Conservation (phyloP, 2,888 invertebrate genomes). For the Aleiodes alternator region DNA sequence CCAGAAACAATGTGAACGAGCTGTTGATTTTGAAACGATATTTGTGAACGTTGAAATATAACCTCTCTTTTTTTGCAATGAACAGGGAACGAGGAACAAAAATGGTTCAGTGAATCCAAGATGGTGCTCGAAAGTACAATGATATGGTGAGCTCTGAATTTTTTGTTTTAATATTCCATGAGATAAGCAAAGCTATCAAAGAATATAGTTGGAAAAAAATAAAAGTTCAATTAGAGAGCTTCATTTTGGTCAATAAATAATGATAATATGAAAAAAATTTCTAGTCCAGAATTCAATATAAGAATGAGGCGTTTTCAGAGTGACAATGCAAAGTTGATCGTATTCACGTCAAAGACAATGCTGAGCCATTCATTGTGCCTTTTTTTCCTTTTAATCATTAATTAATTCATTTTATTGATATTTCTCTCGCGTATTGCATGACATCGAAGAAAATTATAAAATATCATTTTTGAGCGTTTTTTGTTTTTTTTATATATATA, state of each 20-base stretch:
- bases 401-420: not conserved
- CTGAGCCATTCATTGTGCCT: slow-evolving; percentile 40
- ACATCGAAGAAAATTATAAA: too few species aligned
- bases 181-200: not conserved
- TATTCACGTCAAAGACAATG: slow-evolving; percentile 52
- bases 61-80: too few species aligned
- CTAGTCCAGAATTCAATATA: slow-evolving; percentile 15
- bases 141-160: slow-evolving; percentile 85
- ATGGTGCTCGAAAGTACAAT: slow-evolving; percentile 99
- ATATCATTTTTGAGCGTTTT: not conserved
- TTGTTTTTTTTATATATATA: not conserved
- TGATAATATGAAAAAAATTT: not conserved
- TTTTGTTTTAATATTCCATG: slow-evolving; percentile 42
- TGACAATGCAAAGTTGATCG: slow-evolving; percentile 73
- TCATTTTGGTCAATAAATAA: not conserved
- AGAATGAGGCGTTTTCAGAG: slow-evolving; percentile 49
- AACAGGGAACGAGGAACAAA: not conserved
- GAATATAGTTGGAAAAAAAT: not conserved
- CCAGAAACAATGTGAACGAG: too few species aligned
- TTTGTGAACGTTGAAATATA: too few species aligned
- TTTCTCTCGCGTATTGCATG: too few species aligned
- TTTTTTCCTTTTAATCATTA: slow-evolving; percentile 6
- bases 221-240: not conserved
- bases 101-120: slow-evolving; percentile 75
- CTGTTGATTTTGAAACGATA: too few species aligned